phyloP scores from a whole-genome alignment of 2,888 invertebrate species.

The Branchellion lobata region DNA sequence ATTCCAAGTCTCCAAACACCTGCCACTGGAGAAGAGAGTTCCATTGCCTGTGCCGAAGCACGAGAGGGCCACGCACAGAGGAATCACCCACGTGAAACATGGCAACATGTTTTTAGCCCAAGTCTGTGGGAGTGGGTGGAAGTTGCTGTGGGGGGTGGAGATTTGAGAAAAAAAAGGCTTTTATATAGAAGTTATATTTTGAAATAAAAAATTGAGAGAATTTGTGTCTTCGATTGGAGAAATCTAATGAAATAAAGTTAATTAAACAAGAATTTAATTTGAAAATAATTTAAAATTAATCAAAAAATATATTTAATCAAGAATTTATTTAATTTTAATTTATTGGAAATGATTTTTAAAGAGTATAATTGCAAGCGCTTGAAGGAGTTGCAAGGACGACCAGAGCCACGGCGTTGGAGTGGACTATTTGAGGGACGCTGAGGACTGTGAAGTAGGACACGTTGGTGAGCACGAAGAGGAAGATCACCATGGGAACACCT shows the following conservation, averaged over 20 bases:
- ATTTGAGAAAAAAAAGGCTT: too few species aligned
- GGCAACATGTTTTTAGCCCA: conserved; percentile 51
- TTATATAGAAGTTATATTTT: too few species aligned
- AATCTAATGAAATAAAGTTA: too few species aligned
- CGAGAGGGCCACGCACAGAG: conserved; percentile 52
- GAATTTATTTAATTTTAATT: too few species aligned
- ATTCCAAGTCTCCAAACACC: conserved; percentile 45
- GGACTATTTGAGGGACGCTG: conserved; percentile 72
- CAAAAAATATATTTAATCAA: too few species aligned
- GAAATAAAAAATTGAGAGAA: too few species aligned
- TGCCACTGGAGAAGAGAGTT: conserved; percentile 61
- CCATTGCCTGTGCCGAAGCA: conserved; percentile 54
- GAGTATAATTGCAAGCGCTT: too few species aligned
- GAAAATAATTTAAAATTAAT: too few species aligned
- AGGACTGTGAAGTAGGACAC: conserved; percentile 82
- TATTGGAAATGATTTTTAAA: too few species aligned
- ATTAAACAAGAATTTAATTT: too few species aligned
- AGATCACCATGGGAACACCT: conserved; percentile 78
- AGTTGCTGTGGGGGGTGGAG: not conserved
- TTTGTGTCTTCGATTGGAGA: too few species aligned
- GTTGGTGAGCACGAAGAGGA: conserved; percentile 79
- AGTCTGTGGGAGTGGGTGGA: conserved; percentile 45
- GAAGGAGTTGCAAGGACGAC: too few species aligned
- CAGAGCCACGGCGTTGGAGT: conserved; percentile 78
- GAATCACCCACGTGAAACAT: conserved; percentile 48